Evolutionary conservation across 2,888 invertebrate genomes (phyloP), one percentile per base, ranked within the genome.

Genomic region (Melinaea marsaeus): DNA sequence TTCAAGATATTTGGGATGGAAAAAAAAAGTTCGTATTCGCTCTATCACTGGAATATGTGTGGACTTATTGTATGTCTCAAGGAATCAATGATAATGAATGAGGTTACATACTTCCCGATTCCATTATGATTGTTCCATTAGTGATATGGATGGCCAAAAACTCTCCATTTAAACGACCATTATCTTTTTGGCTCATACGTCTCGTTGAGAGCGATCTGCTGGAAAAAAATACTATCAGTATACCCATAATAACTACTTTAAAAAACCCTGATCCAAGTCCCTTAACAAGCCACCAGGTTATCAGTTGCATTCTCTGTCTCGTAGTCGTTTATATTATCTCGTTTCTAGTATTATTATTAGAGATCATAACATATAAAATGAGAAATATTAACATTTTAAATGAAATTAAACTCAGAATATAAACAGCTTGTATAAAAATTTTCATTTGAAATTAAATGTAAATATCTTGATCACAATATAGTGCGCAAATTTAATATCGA

Each of bases 61-160:
- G 78, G 72, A 79, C 83, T 2, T 80, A 79, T 60, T 87, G 86
- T 51, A 60, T 81, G 5, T 70, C 80, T 0, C 76, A 76, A 45
- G 84, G 82, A 0, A 81, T 79, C 64, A 81, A 78, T 13, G 84
- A 83, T 13, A 75, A 78, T n/a, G 81, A 81, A 62, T 86, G 87
- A 67, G 86, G 84, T 0, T 78, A 84, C 59, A 68, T 86, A 2
- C 73, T 88, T 3, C 79, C 85, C 0, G 86, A 87, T 60, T 83
- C 83, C 0, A 85, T 87, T 37, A 74, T 87, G 73, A 81, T 82
- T 1, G 76, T 85, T 4, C 85, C 86, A 6, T 71, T 86, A 57
- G 86, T 86, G 1, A 75, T 86, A 22, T 86, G 84, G 85, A 81
- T 83, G 78, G 80, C 72, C 61, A 78, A 76, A 63, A 74, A 80